These are phyloP conservation scores for Dreissena polymorpha DNA, from an alignment of 1,140 invertebrate genomes.

Conservation along the genomic window DNA sequence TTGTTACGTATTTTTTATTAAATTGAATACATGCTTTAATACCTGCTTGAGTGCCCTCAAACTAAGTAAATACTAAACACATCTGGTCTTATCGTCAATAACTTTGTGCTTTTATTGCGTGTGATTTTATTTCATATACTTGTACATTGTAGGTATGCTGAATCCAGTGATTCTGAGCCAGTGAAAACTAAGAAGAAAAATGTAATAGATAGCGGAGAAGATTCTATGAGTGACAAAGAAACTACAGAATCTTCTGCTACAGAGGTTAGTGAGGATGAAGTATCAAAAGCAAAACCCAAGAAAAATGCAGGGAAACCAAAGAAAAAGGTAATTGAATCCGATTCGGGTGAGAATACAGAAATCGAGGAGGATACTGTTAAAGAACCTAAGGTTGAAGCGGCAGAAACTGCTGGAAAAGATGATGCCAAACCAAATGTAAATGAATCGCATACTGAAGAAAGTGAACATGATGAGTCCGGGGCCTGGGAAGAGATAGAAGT, in stretches of 20 bases:
- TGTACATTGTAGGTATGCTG: neutral
- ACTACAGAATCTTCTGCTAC: constrained; percentile 43
- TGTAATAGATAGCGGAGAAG: neutral
- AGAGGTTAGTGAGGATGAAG: constrained; percentile 34
- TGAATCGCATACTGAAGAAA: constrained; percentile 25
- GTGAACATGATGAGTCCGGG: constrained; percentile 1
- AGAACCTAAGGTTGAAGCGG: constrained; percentile 33
- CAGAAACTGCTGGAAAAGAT: constrained; percentile 35
- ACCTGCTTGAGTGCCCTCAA: no score
- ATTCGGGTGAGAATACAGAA: constrained; percentile 45
- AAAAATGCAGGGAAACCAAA: constrained; percentile 5
- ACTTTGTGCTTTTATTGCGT: no score
- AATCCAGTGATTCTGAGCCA: constrained; percentile 1
- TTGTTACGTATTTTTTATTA: no score
- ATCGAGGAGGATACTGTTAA: constrained; percentile 22
- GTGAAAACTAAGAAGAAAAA: constrained; percentile 4
- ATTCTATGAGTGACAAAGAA: neutral
- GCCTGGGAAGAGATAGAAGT: constrained; percentile 17
- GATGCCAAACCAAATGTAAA: constrained; percentile 31
- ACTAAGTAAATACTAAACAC: no score
- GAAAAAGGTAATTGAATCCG: constrained; percentile 55
- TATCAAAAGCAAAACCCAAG: constrained; percentile 43
- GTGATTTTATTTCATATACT: no score
- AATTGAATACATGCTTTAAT: no score
- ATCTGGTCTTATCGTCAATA: no score